Evolutionary conservation across 2,113 vertebrate genomes (phyloP).

Genomic region (Lepisosteus osseus): DNA sequence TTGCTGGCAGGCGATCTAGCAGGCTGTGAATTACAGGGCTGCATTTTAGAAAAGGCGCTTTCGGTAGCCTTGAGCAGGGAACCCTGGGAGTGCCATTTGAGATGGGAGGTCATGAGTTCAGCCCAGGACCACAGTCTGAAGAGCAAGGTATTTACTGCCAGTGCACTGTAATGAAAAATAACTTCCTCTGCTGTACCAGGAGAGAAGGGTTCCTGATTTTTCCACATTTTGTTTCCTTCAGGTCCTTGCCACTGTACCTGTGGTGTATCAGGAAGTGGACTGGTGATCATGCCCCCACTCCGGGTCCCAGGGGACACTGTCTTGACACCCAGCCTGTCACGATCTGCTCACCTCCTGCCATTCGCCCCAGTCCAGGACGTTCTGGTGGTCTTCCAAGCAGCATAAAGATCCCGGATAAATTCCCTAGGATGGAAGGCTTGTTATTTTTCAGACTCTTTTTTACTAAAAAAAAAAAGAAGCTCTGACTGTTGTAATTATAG

Average conservation of each 20-base stretch:
- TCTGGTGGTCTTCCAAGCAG: conserved; percentile 1
- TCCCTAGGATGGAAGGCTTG: neutral
- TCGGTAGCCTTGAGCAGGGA: conserved; percentile 61
- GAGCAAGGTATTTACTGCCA: conserved; percentile 67
- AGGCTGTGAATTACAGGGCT: conserved; percentile 74
- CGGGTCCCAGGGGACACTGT: conserved; percentile 64
- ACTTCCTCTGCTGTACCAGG: conserved; percentile 34
- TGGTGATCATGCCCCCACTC: conserved; percentile 50
- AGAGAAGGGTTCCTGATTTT: neutral
- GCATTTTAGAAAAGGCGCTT: conserved; percentile 35
- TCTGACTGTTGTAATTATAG: too few species aligned
- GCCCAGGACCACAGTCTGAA: conserved; percentile 45
- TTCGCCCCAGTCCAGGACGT: conserved; percentile 49
- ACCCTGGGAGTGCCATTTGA: conserved; percentile 56
- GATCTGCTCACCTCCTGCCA: conserved; percentile 63
- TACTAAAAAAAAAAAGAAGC: too few species aligned
- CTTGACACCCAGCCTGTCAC: conserved; percentile 63
- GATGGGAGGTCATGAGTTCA: conserved; percentile 63
- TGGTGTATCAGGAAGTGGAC: conserved; percentile 56
- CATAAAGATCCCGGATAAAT: conserved; percentile 11
- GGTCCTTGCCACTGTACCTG: conserved; percentile 35
- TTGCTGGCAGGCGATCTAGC: conserved; percentile 93
- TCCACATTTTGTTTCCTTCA: conserved; percentile 6
- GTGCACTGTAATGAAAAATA: conserved; percentile 60
- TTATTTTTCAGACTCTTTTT: neutral